Evolutionary conservation across 2,797 vertebrate genomes (phyloP), one percentile per base, ranked within the genome.

Genomic region (Borostomias antarcticus): DNA sequence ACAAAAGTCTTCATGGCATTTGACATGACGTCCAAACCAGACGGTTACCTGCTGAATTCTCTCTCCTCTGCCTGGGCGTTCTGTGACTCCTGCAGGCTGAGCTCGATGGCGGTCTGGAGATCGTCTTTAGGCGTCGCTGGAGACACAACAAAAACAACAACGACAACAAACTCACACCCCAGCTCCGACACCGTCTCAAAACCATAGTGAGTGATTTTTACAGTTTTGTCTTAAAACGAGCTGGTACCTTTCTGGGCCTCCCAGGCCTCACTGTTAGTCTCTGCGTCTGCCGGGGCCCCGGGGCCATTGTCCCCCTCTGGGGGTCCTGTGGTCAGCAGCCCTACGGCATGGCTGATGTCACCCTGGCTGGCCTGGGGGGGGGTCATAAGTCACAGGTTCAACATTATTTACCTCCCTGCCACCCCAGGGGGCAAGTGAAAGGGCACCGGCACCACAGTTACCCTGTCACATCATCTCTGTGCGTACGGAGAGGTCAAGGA

Each of bases 261-360:
- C 82, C 88, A 91, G 63, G 25, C 75, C 65, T 85, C 81, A 0
- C 43, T 71, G 0, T 90, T 88, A 4, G 81, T 81, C 25, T 88
- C 88, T 1, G 70, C 70, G 37, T 88, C 54, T 0, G 89, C 85
- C 0, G 86, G 79, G 37, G 95, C 93, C 17, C 82, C 79, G 7
- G 92, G 83, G 1, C 83, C 64, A 7, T 75, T 43, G 2, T 84
- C 84, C 21, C 66, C 69, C 33, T 84, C 88, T 0, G 87, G 84
- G 32, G 92, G 77, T 47, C 90, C 91, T 0, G 85, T 73, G 0
- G 95, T 98, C 76, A 99, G 91, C 69, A 98, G 89, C 61, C 90
- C 91, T 30, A 98, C 93, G 0, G 96, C 96, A 72, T 95, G 94
- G 64, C 92, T 95, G 13, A 98, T 81, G 80, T 99, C 95, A 52